Conservation (phyloP, 2,797 vertebrate species). For the Knipowitschia caucasica region DNA sequence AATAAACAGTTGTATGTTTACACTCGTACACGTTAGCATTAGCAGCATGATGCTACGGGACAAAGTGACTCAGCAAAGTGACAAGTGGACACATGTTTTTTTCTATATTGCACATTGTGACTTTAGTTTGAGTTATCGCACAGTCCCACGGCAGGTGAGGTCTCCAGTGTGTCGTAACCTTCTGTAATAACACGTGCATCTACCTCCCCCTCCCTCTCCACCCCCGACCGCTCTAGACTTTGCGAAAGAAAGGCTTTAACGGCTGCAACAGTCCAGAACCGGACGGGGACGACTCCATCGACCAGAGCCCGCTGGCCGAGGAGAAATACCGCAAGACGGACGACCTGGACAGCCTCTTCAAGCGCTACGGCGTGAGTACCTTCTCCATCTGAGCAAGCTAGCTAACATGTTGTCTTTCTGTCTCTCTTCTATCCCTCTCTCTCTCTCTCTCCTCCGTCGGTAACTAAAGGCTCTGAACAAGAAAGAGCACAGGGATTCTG, state of each 20-base stretch:
- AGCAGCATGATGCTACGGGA: too few species aligned
- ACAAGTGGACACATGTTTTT: too few species aligned
- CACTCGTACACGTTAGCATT: too few species aligned
- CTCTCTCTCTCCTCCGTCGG: constrained; percentile 45
- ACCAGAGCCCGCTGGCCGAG: constrained; percentile 95
- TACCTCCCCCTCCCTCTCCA: constrained; percentile 36
- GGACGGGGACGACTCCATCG: constrained; percentile 94
- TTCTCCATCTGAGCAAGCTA: constrained; percentile 50
- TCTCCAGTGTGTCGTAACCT: too few species aligned
- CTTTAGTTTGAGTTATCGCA: too few species aligned
- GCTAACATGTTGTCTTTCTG: constrained; percentile 66
- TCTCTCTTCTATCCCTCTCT: constrained; percentile 45
- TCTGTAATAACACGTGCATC: constrained; percentile 46
- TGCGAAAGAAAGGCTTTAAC: constrained; percentile 99
- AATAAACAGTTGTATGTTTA: too few species aligned
- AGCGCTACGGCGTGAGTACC: constrained; percentile 96
- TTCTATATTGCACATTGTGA: too few species aligned
- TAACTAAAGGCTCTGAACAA: constrained; percentile 96
- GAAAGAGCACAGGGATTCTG: constrained; percentile 97
- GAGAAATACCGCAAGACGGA: constrained; percentile 94
- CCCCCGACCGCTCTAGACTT: constrained; percentile 82
- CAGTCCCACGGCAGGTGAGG: too few species aligned
- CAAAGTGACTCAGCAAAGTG: too few species aligned
- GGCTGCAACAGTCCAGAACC: constrained; percentile 99
- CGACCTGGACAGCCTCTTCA: constrained; percentile 97